Percentiles rank a stretch among this genome's conserved stretches.
These are phyloP conservation scores for Diloba caeruleocephala DNA, from an alignment of 2,888 invertebrate genomes.

Conservation along the genomic window DNA sequence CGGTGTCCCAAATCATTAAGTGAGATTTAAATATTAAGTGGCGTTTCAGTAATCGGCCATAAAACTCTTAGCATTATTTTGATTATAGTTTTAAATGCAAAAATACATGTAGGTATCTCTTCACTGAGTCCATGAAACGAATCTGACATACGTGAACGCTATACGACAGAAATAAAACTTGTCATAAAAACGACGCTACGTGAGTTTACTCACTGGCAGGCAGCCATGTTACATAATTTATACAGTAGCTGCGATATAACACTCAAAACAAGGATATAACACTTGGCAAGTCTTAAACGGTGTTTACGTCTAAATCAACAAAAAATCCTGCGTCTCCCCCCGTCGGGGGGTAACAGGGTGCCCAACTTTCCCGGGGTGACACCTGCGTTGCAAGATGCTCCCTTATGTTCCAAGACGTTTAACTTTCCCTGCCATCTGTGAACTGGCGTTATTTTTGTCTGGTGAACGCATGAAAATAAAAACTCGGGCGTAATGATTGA, in stretches of 20 bases:
- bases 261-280: conserved; percentile 55
- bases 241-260: conserved; percentile 37
- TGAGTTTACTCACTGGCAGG: conserved; percentile 3
- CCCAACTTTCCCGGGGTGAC: conserved; percentile 60
- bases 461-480: conserved; percentile 3
- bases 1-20: too few relatives aligned
- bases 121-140: background rate
- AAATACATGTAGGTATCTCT: background rate
- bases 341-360: conserved; percentile 26
- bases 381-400: conserved; percentile 73
- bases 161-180: conserved; percentile 1
- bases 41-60: too few relatives aligned
- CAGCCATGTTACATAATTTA: conserved; percentile 37
- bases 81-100: background rate
- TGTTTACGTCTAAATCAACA: conserved; percentile 80
- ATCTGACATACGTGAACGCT: background rate
- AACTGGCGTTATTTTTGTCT: conserved; percentile 34
- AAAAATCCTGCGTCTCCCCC: conserved; percentile 68
- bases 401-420: conserved; percentile 68
- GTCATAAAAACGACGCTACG: conserved; percentile 24
- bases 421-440: conserved; percentile 46
- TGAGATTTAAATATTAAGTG: too few relatives aligned
- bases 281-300: conserved; percentile 65
- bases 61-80: too few relatives aligned
- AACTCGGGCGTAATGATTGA: too few relatives aligned